These are phyloP conservation scores for Heliothis subflexa DNA, from an alignment of 1,140 invertebrate genomes.

Conservation along the genomic window DNA sequence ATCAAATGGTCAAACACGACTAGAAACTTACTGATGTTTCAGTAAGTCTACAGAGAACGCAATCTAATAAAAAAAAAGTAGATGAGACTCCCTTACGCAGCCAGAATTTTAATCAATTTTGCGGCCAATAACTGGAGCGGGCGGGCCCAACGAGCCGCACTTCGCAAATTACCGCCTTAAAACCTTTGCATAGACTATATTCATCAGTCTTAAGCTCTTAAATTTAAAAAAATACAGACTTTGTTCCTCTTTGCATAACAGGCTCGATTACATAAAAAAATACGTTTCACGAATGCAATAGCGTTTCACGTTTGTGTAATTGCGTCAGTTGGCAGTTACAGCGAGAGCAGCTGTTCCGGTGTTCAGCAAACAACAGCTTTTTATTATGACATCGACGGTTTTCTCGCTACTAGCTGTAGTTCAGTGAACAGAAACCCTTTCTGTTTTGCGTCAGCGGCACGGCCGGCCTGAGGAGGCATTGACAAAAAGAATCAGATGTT, in stretches of 20 bases:
- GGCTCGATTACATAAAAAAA: constrained; percentile 56
- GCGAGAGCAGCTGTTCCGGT: constrained; percentile 33
- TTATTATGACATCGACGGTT: constrained; percentile 26
- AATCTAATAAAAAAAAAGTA: constrained; percentile 67
- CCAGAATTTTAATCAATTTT: constrained; percentile 79
- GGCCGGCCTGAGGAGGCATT: constrained; percentile 3
- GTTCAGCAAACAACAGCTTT: constrained; percentile 48
- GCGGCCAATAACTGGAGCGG: constrained; percentile 69
- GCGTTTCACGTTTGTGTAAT: constrained; percentile 19
- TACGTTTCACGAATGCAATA: constrained; percentile 8
- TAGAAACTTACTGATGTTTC: constrained; percentile 54
- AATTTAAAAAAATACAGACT: constrained; percentile 66
- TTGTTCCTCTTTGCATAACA: constrained; percentile 60
- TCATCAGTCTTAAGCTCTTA: constrained; percentile 66
- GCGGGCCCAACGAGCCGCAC: constrained; percentile 55
- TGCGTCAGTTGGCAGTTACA: constrained; percentile 31
- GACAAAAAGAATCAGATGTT: constrained; percentile 48
- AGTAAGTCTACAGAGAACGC: constrained; percentile 53
- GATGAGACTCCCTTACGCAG: constrained; percentile 64
- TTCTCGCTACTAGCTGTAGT: constrained; percentile 39
- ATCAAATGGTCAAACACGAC: constrained; percentile 38
- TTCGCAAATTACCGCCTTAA: constrained; percentile 74
- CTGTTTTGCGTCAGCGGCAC: constrained; percentile 24
- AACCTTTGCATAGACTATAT: constrained; percentile 65
- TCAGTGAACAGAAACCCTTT: constrained; percentile 45